Evolutionary conservation across 2,113 vertebrate species (phyloP), one percentile per base, ranked within the genome.

Genomic region (Nesoenas mayeri): DNA sequence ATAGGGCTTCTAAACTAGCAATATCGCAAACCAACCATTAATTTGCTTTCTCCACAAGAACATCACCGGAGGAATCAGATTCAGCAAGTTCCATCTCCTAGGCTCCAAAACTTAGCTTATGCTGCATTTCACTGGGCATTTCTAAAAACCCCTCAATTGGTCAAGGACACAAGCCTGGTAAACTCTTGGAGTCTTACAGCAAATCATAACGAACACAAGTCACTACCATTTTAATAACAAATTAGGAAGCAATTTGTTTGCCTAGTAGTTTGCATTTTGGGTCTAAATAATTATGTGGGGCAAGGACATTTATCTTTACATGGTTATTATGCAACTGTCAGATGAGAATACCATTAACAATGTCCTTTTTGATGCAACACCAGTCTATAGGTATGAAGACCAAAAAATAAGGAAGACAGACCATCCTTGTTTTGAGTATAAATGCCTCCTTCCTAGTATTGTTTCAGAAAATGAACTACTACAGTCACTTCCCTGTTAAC

Each of bases 391-490:
- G 72, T 74, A 89, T 88, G 26, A 94, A 0, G 4, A 82, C 22
- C 44, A 85, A 85, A 73, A 72, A 91, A 62, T 5, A 85, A 93
- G 81, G 73, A 89, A 89, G 78, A 88, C 60, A 64, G 24, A 92
- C 44, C 51, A 92, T 72, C 74, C 67, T 94, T 95, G 70, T 79
- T 94, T 91, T 70, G 78, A 87, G 53, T 91, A 85, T 78, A 85
- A 96, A 94, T 73, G 61, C n/a, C 84, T 95, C 82, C 81, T 95
- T 93, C 95, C 91, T 89, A 90, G 75, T 95, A 94, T 96, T 96
- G 87, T 96, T 90, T 95, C 72, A 61, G 79, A 94, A 93, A 93
- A 95, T 77, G 6, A 95, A 90, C 80, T 60, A 54, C 53, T 85
- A 80, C 62, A 90, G 75, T 83, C 75, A 78, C 36, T 94, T 91